Conservation (phyloP, 2,888 invertebrate species). For the Petrolisthes cinctipes region DNA sequence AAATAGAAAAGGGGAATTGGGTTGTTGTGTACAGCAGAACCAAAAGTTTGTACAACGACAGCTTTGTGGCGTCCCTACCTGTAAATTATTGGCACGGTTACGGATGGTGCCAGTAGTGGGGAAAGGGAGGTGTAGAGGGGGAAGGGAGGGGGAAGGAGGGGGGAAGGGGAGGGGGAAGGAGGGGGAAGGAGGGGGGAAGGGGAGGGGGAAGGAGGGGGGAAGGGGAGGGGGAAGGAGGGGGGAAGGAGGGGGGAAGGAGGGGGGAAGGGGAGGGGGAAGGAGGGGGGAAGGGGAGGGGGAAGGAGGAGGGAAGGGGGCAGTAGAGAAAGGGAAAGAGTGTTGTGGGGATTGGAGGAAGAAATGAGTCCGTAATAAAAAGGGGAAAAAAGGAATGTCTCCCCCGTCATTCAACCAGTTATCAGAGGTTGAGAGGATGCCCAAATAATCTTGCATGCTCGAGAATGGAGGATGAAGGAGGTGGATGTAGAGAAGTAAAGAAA, state of each 20-base stretch:
- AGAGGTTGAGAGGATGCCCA: too few species aligned
- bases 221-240: background rate
- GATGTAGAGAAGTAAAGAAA: too few species aligned
- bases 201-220: background rate
- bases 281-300: background rate
- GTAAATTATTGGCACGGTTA: background rate
- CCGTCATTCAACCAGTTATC: too few species aligned
- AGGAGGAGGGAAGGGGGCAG: background rate
- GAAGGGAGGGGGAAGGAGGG: background rate
- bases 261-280: background rate
- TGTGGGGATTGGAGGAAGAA: background rate
- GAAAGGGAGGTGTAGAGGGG: background rate
- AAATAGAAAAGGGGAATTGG: too few species aligned
- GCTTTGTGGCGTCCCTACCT: background rate
- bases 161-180: background rate
- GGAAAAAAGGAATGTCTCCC: background rate
- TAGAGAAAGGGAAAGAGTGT: background rate
- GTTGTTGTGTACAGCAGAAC: too few species aligned
- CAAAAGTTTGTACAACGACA: too few species aligned
- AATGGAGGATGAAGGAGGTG: too few species aligned
- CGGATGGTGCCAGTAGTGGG: background rate
- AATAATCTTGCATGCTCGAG: too few species aligned
- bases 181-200: background rate
- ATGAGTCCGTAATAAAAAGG: background rate
- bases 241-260: background rate